Conservation (phyloP, 1,140 invertebrate genomes). For the Drosophila arawakana region DNA sequence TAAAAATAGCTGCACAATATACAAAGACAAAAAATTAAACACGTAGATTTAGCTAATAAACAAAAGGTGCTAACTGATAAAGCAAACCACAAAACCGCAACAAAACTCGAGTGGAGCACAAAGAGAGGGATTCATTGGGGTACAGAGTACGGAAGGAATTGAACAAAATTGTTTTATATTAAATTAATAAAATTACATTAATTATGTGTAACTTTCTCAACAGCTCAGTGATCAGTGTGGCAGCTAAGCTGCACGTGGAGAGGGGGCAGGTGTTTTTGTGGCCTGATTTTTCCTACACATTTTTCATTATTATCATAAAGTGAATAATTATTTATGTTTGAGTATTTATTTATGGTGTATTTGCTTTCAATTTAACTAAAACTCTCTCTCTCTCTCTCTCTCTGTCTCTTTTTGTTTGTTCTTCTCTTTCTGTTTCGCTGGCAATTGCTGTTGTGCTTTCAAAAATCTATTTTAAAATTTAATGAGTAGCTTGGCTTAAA, state of each 20-base stretch:
- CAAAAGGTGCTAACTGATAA: slow-evolving; percentile 52
- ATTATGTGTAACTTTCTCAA: slow-evolving; percentile 2
- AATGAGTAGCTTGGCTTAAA: slow-evolving; percentile 43
- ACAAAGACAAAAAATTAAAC: slow-evolving; percentile 29
- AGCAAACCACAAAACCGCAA: slow-evolving; percentile 42
- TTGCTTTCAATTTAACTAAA: slow-evolving; percentile 19
- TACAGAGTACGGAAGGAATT: no score
- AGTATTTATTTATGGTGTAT: slow-evolving; percentile 19
- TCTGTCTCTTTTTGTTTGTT: slow-evolving; percentile 8
- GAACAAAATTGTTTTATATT: not conserved
- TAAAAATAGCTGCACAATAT: slow-evolving; percentile 37
- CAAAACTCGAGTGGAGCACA: slow-evolving; percentile 17
- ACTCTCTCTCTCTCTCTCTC: slow-evolving; percentile 3
- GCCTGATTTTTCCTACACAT: not conserved
- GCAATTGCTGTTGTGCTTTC: not conserved
- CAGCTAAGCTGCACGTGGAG: slow-evolving; percentile 4
- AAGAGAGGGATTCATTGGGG: not conserved
- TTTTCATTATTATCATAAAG: not conserved
- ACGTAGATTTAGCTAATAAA: slow-evolving; percentile 67
- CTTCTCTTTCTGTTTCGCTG: not conserved
- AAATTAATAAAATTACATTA: not conserved
- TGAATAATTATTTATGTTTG: slow-evolving; percentile 6
- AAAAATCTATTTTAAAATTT: slow-evolving; percentile 32
- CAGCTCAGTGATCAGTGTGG: slow-evolving; percentile 38
- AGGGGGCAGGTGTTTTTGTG: not conserved